Evolutionary conservation across 2,113 vertebrate species (phyloP).

Genomic region (Pleuronectes platessa): DNA sequence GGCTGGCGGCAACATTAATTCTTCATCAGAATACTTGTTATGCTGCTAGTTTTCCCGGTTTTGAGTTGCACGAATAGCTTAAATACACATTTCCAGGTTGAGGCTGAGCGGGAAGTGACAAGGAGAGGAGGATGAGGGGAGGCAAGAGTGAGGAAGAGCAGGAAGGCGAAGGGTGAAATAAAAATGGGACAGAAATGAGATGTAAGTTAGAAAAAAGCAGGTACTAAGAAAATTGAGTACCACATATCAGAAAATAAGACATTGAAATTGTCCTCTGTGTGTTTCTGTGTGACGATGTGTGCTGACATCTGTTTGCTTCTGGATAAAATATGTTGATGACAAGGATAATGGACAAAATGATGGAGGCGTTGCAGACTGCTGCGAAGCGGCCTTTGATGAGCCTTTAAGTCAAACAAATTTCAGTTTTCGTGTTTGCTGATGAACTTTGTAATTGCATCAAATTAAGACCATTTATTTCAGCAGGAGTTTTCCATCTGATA

Average conservation of each 20-base stretch:
- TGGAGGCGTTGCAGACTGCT: not conserved
- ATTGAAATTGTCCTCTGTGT: not conserved
- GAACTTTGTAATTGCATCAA: slow-evolving; percentile 75
- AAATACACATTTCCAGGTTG: slow-evolving; percentile 39
- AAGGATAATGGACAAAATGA: not conserved
- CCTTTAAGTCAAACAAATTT: slow-evolving; percentile 61
- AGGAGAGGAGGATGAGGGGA: not conserved
- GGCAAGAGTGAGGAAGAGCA: not conserved
- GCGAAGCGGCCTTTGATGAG: slow-evolving; percentile 45
- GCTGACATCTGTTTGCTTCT: slow-evolving; percentile 20
- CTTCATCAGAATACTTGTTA: slow-evolving; percentile 54
- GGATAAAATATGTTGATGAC: slow-evolving; percentile 19
- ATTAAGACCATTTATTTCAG: slow-evolving; percentile 72
- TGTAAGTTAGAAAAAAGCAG: not conserved
- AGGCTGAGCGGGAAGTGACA: slow-evolving; percentile 14
- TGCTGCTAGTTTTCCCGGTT: slow-evolving; percentile 38
- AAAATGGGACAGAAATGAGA: not conserved
- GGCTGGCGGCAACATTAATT: slow-evolving; percentile 46
- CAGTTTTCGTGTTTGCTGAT: slow-evolving; percentile 59
- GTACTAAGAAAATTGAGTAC: not conserved
- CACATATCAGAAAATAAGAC: not conserved
- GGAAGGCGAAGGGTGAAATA: not conserved
- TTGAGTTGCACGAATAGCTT: slow-evolving; percentile 23
- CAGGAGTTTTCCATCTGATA: slow-evolving; percentile 62
- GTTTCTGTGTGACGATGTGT: not conserved